Conservation (phyloP, 2,888 invertebrate species). For the Choreutis nemorana region DNA sequence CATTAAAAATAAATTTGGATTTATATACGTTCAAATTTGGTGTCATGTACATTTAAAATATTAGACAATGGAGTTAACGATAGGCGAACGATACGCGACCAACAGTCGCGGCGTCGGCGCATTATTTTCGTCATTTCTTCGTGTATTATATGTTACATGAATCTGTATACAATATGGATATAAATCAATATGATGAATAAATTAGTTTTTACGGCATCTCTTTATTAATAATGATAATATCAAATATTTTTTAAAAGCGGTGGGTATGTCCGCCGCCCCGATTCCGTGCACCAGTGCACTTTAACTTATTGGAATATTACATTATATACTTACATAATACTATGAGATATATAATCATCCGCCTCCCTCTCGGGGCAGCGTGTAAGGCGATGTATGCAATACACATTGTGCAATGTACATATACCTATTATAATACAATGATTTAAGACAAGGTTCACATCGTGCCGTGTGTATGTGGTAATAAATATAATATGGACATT, state of each 20-base stretch:
- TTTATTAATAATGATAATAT: slow-evolving; percentile 66
- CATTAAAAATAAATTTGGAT: slow-evolving; percentile 68
- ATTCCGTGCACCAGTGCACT: slow-evolving; percentile 68
- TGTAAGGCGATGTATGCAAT: slow-evolving; percentile 74
- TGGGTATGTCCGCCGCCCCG: slow-evolving; percentile 59
- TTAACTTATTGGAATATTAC: slow-evolving; percentile 67
- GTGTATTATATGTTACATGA: slow-evolving; percentile 73
- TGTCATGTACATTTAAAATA: slow-evolving; percentile 68
- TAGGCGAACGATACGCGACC: slow-evolving; percentile 55
- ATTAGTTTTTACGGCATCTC: slow-evolving; percentile 67
- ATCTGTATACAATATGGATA: slow-evolving; percentile 69
- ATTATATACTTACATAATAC: slow-evolving; percentile 66
- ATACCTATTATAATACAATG: slow-evolving; percentile 76
- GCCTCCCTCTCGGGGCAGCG: slow-evolving; percentile 70
- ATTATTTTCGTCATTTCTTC: slow-evolving; percentile 66
- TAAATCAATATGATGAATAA: slow-evolving; percentile 64
- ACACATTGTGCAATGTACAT: slow-evolving; percentile 77
- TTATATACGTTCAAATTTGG: slow-evolving; percentile 68
- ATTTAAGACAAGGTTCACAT: slow-evolving; percentile 89
- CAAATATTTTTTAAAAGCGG: slow-evolving; percentile 65
- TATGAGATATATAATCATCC: slow-evolving; percentile 67
- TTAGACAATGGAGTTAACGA: slow-evolving; percentile 62
- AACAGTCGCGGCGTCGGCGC: slow-evolving; percentile 47
- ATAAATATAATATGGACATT: slow-evolving; percentile 89
- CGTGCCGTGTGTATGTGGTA: slow-evolving; percentile 91